phyloP scores from a whole-genome alignment of 2,888 invertebrate species.

The Pyrocoelia pectoralis region DNA sequence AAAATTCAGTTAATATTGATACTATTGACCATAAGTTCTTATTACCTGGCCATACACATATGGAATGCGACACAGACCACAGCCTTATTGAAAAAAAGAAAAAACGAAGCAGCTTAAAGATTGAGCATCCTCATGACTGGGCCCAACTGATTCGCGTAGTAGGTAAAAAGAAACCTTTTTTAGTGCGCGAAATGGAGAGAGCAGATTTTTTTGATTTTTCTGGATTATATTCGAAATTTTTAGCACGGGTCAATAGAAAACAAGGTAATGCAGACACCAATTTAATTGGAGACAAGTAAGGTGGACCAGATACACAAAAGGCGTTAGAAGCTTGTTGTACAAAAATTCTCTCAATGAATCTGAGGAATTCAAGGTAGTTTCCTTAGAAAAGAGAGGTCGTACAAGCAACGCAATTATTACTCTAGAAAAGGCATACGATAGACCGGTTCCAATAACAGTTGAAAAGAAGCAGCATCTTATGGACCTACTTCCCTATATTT shows the following conservation, averaged over 20 bases:
- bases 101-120: conserved; percentile 11
- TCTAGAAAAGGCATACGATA: background rate
- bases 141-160: conserved; percentile 15
- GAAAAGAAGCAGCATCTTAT: background rate
- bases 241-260: conserved; percentile 13
- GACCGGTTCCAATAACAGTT: background rate
- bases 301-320: background rate
- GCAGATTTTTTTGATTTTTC: conserved; percentile 12
- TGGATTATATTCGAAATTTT: background rate
- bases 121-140: conserved; percentile 23
- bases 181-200: background rate
- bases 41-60: conserved; percentile 30
- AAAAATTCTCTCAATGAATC: background rate
- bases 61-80: conserved; percentile 35
- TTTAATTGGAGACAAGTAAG: background rate
- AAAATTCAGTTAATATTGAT: background rate
- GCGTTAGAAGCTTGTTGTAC: no score
- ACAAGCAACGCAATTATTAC: no score
- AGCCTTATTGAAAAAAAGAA: conserved; percentile 28
- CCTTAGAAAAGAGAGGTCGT: background rate
- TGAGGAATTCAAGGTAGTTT: background rate
- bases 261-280: background rate
- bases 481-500: background rate
- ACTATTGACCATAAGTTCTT: conserved; percentile 34
- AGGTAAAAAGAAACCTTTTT: conserved; percentile 13